Evolutionary conservation across 2,888 invertebrate genomes (phyloP), one percentile per base, ranked within the genome.

Genomic region (Epinotia demarniana): DNA sequence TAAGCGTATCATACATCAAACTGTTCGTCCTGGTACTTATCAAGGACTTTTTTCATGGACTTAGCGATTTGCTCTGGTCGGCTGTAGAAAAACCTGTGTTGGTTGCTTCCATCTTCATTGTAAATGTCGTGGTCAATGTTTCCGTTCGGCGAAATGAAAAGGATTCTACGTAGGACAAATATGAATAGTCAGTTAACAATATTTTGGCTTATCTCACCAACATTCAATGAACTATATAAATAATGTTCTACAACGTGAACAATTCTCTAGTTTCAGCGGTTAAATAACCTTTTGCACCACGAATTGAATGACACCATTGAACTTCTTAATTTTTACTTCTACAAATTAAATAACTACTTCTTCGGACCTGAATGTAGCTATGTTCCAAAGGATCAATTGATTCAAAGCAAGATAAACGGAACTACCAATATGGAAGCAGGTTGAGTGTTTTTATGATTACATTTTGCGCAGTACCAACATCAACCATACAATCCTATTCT

Each of bases 141-240:
- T 0, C 96, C 96, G 72, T 90, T 86, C 13, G 95, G 92, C 75
- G 95, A 94, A 74, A 96, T 89, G 86, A 96, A 96, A 39, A 96
- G 87, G 55, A 96, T 95, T 81, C 96, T 94, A 85, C 2, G 82
- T 83, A 79, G 57, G 46, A 67, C 53, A 49, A 64, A 64, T 12
- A 16, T 33, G 3, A n/a, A 13, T 8, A 19, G 19, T 63, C 18
- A 63, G 46, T 18, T 4, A 9, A 19, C 18, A 18, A 57, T 55
- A 57, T 39, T 39, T 39, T 39, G 39, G 39, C 39, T 9, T 33
- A 9, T 39, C 9, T 39, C 9, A 39, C 39, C 9, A 39, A 39
- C 8, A 9, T 39, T 9, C 39, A 39, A 9, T 39, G 39, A 39
- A 39, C 9, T 9, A 53, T n/a, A 5, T 46, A 49, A n/a, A n/a